These are phyloP conservation scores for Cairina moschata DNA, from an alignment of 2,113 vertebrate genomes.

Conservation along the genomic window DNA sequence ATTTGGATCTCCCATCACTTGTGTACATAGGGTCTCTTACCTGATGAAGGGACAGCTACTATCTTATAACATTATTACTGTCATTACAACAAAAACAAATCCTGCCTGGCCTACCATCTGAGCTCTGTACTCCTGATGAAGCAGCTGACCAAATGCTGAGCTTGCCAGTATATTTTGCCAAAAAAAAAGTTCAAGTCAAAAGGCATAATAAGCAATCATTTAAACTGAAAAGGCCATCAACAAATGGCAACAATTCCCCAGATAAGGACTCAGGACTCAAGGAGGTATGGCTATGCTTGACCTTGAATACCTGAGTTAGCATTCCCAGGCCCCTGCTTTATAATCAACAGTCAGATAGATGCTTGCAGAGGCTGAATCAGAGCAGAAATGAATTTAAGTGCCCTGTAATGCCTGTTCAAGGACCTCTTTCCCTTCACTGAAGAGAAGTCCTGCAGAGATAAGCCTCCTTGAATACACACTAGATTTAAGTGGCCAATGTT, in stretches of 20 bases:
- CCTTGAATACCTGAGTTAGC: constrained; percentile 9
- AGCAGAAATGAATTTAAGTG: not conserved
- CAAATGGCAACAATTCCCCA: not conserved
- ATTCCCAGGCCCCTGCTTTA: not conserved
- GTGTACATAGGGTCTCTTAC: not conserved
- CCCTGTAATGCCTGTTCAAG: not conserved
- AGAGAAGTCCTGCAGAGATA: constrained; percentile 1
- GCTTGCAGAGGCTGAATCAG: not conserved
- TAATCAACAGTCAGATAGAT: not conserved
- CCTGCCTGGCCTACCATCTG: not conserved
- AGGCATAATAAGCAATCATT: not conserved
- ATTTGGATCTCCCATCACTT: not conserved
- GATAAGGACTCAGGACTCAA: not conserved
- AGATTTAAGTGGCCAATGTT: not conserved
- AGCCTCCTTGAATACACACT: not conserved
- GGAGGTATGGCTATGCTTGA: not conserved
- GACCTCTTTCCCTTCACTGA: not conserved
- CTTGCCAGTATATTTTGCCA: not conserved
- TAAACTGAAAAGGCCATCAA: constrained; percentile 4
- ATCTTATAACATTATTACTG: not conserved
- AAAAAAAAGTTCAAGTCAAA: not conserved
- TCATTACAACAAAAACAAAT: not conserved
- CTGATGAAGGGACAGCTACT: not conserved
- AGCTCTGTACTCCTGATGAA: not conserved
- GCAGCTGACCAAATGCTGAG: not conserved